Conservation (phyloP, 1,140 invertebrate genomes). For the Atta cephalotes region DNA sequence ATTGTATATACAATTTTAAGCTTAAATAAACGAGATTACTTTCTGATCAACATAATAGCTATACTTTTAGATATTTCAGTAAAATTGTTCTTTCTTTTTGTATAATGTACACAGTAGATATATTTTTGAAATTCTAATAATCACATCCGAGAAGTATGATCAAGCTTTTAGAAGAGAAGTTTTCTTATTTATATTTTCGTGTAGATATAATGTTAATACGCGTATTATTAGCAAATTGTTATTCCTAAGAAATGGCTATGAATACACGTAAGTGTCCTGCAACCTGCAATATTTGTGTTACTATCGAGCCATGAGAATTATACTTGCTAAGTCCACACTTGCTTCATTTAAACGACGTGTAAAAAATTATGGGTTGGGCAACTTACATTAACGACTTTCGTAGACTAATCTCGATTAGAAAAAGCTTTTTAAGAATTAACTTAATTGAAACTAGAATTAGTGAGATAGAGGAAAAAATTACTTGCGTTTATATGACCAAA, state of each 20-base stretch:
- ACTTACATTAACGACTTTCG: not conserved
- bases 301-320: conserved; percentile 4
- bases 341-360: conserved; percentile 17
- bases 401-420: not conserved
- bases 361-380: conserved; percentile 14
- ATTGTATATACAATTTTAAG: too few relatives aligned
- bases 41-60: too few relatives aligned
- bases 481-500: not conserved
- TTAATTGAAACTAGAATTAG: not conserved
- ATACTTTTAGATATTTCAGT: too few relatives aligned
- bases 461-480: not conserved
- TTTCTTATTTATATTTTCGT: not conserved
- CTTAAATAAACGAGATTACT: too few relatives aligned
- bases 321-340: conserved; percentile 11
- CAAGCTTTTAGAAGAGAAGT: not conserved
- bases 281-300: conserved; percentile 40
- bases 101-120: not conserved
- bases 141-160: not conserved
- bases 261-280: conserved; percentile 13
- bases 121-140: conserved; percentile 1
- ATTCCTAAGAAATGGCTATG: not conserved
- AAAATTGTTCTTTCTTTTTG: too few relatives aligned
- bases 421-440: not conserved
- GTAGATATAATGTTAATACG: not conserved
- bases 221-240: conserved; percentile 28